Base-by-base conservation (phyloP, 2,888 invertebrate species). In the Dasypolia templi region DNA sequence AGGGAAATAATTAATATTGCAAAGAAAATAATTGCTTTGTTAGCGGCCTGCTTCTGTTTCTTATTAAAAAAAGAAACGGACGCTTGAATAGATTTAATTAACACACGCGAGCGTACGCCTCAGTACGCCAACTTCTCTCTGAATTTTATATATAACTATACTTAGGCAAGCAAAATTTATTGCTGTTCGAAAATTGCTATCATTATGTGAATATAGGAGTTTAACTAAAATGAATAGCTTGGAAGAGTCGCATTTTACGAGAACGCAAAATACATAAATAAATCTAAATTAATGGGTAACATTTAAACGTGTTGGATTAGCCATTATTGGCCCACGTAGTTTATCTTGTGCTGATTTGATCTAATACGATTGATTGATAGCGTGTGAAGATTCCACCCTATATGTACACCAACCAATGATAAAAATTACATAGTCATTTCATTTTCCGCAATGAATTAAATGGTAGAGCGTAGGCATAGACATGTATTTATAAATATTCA, bases 1-100 rank as follows among this genome's bases (percentile, higher is more conserved):
- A 84, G 84, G 81, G 85, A 89, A 89, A 87, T 89, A 90, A 90
- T 90, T 90, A 88, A 90, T 90, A 89, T 90, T 75, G 82, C 88
- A 88, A 78, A 82, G 85, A 86, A 86, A 90, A 88, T 89, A 87
- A 90, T 88, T 88, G 86, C 88, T 88, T 87, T 87, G 89, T 88
- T 88, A 83, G 86, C 82, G 82, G 82, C 81, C 84, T 81, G 80
- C 78, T 65, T 74, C 72, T 84, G 78, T 82, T 79, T 72, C 81
- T 63, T 75, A 72, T 82, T 82, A 70, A 78, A 79, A 77, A 85
- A 84, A 77, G 75, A 74, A 82, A 77, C 64, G 76, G 64, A 65
- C 69, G 69, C 74, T 74, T 78, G 75, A 80, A 81, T 80, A 69
- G 68, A 77, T 74, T 83, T 87, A 87, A 85, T 87, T 87, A 88